These are phyloP conservation scores for Cylas formicarius DNA, from an alignment of 1,140 invertebrate species.

Conservation along the genomic window DNA sequence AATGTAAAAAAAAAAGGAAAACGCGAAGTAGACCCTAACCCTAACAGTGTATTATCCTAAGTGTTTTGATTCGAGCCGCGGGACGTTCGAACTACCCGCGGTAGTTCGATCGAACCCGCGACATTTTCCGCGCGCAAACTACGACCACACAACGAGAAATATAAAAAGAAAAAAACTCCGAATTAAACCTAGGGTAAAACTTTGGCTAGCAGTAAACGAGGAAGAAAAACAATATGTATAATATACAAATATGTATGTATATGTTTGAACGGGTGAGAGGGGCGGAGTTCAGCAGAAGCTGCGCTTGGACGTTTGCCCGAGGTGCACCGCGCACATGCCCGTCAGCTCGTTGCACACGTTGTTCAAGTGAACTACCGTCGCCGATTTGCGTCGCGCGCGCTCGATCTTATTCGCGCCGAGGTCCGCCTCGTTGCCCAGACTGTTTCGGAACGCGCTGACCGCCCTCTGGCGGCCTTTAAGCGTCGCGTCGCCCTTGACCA, in stretches of 20 bases:
- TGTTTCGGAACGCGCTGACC: conserved; percentile 41
- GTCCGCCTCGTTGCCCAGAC: conserved; percentile 45
- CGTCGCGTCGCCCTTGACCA: conserved; percentile 29
- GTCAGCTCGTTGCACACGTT: conserved; percentile 45
- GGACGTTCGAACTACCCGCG: too few relatives aligned
- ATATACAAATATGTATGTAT: neutral
- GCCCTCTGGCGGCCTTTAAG: conserved; percentile 35
- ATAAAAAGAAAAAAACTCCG: too few relatives aligned
- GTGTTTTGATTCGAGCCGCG: too few relatives aligned
- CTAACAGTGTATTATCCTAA: too few relatives aligned
- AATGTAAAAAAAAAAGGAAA: too few relatives aligned
- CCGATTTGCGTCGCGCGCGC: conserved; percentile 24
- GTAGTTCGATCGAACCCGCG: too few relatives aligned
- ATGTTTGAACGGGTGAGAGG: neutral
- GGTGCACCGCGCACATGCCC: conserved; percentile 50
- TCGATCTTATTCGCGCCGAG: conserved; percentile 45
- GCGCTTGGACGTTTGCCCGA: conserved; percentile 51
- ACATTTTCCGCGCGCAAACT: too few relatives aligned
- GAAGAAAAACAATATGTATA: neutral
- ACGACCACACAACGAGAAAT: too few relatives aligned
- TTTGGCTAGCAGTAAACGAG: neutral
- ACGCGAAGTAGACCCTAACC: too few relatives aligned
- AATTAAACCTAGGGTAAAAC: too few relatives aligned
- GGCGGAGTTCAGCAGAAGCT: conserved; percentile 46
- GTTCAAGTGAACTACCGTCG: conserved; percentile 37